Evolutionary conservation across 2,888 invertebrate species (phyloP).

Genomic region (Lordiphosa fenestrarum): DNA sequence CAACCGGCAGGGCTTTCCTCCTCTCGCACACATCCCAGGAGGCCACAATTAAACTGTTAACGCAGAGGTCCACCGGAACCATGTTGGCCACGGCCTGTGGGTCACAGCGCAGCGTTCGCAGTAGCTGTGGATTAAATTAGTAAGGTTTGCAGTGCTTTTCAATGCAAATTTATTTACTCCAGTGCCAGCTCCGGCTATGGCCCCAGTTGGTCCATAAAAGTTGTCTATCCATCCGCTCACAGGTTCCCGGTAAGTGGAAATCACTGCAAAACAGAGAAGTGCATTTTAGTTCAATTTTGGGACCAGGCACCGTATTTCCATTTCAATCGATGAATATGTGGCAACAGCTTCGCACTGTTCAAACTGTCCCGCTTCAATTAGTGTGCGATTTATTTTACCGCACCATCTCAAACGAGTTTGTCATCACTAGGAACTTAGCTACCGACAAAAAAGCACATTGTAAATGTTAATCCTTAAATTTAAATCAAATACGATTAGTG

Average conservation of each 20-base stretch:
- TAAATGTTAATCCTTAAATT: too few relatives aligned
- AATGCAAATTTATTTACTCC: slow-evolving; percentile 82
- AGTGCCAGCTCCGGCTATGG: slow-evolving; percentile 87
- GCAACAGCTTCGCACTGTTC: too few relatives aligned
- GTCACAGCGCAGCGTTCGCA: slow-evolving; percentile 86
- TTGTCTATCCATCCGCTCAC: slow-evolving; percentile 94
- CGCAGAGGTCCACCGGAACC: slow-evolving; percentile 88
- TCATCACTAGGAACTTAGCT: too few relatives aligned
- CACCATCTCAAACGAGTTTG: too few relatives aligned
- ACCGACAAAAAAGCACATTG: too few relatives aligned
- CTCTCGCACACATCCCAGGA: slow-evolving; percentile 86
- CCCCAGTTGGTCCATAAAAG: slow-evolving; percentile 92
- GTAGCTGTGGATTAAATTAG: background rate
- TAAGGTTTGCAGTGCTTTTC: background rate
- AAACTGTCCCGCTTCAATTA: too few relatives aligned
- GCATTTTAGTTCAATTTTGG: background rate
- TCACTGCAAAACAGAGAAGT: slow-evolving; percentile 79
- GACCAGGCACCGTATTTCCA: too few relatives aligned
- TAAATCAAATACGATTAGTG: too few relatives aligned
- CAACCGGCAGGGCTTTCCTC: slow-evolving; percentile 37
- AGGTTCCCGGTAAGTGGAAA: slow-evolving; percentile 87
- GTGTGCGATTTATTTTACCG: too few relatives aligned
- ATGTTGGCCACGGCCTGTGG: slow-evolving; percentile 87
- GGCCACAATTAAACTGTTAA: slow-evolving; percentile 89
- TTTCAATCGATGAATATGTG: too few relatives aligned